Percentiles rank a stretch among this genome's conserved stretches.
phyloP scores from a whole-genome alignment of 1,140 invertebrate genomes.

The Panagrolaimus sp. region DNA sequence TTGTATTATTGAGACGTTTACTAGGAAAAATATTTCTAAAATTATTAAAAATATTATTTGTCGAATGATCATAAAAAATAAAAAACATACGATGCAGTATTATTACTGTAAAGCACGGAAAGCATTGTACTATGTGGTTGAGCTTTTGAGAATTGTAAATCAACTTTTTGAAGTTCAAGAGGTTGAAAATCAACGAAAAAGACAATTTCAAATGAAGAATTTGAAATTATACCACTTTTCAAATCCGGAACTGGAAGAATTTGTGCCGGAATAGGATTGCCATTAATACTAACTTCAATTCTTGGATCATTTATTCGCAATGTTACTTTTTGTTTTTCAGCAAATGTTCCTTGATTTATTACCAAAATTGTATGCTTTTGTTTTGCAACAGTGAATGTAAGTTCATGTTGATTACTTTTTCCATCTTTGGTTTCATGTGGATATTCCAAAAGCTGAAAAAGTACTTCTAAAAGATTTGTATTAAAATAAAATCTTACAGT shows the following conservation, averaged over 20 bases:
- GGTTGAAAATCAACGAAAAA: constrained; percentile 12
- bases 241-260: constrained; percentile 15
- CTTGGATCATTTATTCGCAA: constrained; percentile 13
- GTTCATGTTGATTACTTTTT: neutral
- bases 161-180: neutral
- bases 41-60: neutral
- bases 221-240: constrained; percentile 12
- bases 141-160: neutral
- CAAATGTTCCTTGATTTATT: constrained; percentile 18
- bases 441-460: constrained; percentile 1
- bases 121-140: constrained; percentile 16
- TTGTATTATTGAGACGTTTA: neutral
- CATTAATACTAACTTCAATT: constrained; percentile 10
- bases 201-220: neutral
- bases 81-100: constrained; percentile 13
- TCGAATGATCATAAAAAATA: neutral
- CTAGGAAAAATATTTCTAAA: constrained; percentile 8
- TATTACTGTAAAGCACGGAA: neutral
- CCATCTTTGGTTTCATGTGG: constrained; percentile 16
- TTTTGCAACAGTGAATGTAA: constrained; percentile 9
- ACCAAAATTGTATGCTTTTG: constrained; percentile 6
- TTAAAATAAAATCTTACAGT: neutral
- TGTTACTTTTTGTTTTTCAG: constrained; percentile 14
- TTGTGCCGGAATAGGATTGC: neutral
- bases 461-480: neutral